Evolutionary conservation across 2,113 vertebrate species (phyloP).

Genomic region (Mesocricetus auratus): DNA sequence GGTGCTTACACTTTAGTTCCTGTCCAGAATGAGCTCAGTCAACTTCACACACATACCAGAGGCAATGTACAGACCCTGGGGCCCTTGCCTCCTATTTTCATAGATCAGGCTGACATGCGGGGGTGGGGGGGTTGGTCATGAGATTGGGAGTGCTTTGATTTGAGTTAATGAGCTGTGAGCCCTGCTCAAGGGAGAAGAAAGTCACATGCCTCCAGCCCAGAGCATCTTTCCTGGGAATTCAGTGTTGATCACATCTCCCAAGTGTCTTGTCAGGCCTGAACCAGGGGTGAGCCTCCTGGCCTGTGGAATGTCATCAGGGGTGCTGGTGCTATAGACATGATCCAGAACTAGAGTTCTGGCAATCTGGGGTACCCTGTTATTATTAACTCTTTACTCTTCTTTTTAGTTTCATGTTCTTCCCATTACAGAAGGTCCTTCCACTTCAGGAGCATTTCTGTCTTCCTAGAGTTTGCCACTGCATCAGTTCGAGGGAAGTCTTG

Average conservation of each 20-base stretch:
- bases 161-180: not conserved
- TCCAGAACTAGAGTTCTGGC: not conserved
- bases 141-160: rapidly evolving
- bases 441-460: not conserved
- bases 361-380: not conserved
- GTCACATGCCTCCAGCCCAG: not conserved
- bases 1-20: not conserved
- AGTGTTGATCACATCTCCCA: not conserved
- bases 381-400: not conserved
- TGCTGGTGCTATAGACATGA: not conserved
- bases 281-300: not conserved
- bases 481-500: not conserved
- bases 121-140: not conserved
- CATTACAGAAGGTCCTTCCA: not conserved
- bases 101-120: not conserved
- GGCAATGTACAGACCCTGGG: rapidly evolving
- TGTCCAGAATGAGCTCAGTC: not conserved
- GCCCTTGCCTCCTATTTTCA: not conserved
- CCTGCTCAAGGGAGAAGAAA: not conserved
- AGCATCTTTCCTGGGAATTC: not conserved
- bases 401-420: not conserved
- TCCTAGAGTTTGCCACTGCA: not conserved
- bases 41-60: not conserved
- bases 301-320: not conserved
- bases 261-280: not conserved